A percentile compares a stretch with the other conserved stretches of the same genome.
phyloP scores from a whole-genome alignment of 2,888 invertebrate species.

The Zeuzera pyrina region DNA sequence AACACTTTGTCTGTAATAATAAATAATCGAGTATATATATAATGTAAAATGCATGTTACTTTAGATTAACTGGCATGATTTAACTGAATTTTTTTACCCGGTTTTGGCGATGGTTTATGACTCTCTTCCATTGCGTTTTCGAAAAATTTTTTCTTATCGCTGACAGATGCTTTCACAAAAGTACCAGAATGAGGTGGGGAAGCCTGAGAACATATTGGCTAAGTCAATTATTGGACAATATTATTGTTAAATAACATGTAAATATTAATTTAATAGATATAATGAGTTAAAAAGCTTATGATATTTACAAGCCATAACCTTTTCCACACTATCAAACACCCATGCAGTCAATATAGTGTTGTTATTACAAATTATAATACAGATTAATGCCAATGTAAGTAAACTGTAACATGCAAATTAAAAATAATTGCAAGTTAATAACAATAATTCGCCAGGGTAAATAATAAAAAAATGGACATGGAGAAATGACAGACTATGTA shows the following conservation, averaged over 20 bases:
- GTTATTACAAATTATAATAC: conserved; percentile 29
- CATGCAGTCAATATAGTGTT: conserved; percentile 53
- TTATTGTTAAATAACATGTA: conserved; percentile 13
- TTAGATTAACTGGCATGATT: neutral
- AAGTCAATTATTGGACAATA: neutral
- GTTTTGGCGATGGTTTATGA: conserved; percentile 87
- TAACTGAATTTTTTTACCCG: conserved; percentile 79
- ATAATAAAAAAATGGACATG: conserved; percentile 50
- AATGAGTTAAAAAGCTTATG: conserved; percentile 57
- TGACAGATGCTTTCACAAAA: conserved; percentile 88
- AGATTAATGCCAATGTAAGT: conserved; percentile 28
- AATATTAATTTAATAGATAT: conserved; percentile 16
- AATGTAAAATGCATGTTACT: conserved; percentile 3
- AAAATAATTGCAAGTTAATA: conserved; percentile 60
- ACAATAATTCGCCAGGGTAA: conserved; percentile 37
- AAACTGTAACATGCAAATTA: conserved; percentile 61
- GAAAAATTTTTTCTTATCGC: conserved; percentile 95
- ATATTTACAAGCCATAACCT: conserved; percentile 62
- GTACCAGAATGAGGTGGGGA: conserved; percentile 81
- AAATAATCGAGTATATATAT: conserved; percentile 6
- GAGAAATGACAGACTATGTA: conserved; percentile 40
- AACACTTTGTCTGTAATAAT: conserved; percentile 86
- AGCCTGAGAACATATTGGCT: conserved; percentile 44
- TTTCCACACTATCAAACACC: conserved; percentile 54
- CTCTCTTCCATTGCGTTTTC: conserved; percentile 96